Evolutionary conservation across 2,113 vertebrate species (phyloP).

Genomic region (Narcine bancroftii): DNA sequence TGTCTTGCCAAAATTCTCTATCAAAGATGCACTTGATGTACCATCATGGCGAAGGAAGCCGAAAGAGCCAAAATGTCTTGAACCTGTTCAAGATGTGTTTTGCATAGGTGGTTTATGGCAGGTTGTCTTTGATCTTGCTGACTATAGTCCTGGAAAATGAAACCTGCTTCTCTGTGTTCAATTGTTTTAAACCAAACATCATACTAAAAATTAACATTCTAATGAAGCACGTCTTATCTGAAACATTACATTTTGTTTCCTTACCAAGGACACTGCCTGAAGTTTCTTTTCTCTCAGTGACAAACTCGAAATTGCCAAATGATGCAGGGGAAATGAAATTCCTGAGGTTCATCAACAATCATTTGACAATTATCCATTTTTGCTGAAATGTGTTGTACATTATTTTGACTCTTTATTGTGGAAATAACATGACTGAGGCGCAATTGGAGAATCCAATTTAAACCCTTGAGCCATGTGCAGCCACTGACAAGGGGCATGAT

Average conservation of each 20-base stretch:
- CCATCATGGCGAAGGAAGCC: neutral
- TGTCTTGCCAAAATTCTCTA: neutral
- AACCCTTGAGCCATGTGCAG: neutral
- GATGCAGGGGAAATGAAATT: no score
- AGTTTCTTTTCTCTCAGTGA: no score
- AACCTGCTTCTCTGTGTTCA: no score
- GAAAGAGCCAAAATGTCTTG: neutral
- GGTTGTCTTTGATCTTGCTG: no score
- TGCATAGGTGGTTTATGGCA: neutral
- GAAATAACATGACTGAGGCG: neutral
- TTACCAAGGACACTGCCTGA: no score
- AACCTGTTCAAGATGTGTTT: neutral
- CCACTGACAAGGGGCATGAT: neutral
- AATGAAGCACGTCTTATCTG: no score
- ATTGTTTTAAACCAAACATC: no score
- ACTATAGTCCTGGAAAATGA: no score
- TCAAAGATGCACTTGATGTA: neutral
- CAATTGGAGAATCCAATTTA: neutral
- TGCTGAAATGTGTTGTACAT: neutral
- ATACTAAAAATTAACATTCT: no score
- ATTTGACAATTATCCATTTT: neutral
- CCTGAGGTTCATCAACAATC: no score
- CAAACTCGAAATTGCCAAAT: no score
- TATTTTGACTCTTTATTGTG: neutral
- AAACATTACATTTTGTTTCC: no score